Conservation (phyloP, 1,140 invertebrate genomes). For the Spodoptera litura region DNA sequence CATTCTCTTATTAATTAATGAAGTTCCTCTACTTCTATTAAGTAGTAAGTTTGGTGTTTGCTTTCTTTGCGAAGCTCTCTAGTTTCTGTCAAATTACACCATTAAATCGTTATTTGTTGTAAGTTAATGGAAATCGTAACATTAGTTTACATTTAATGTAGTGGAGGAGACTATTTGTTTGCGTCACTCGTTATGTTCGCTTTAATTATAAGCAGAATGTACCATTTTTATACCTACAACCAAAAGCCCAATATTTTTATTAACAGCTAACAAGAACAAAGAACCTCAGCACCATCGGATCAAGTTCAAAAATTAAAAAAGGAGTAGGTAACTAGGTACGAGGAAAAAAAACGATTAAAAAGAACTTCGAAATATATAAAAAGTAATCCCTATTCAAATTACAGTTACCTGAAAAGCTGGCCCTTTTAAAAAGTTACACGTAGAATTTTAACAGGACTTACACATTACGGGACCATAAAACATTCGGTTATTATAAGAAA, state of each 20-base stretch:
- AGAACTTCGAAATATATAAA: not conserved
- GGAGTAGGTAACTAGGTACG: no score
- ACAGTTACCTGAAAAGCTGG: not conserved
- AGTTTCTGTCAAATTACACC: slow-evolving; percentile 33
- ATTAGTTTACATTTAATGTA: no score
- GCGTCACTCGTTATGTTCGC: no score
- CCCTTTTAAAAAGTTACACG: slow-evolving; percentile 5
- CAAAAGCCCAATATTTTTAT: no score
- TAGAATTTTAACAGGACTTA: slow-evolving; percentile 23
- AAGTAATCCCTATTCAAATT: slow-evolving; percentile 8
- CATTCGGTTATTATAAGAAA: slow-evolving; percentile 34
- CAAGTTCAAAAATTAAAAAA: no score
- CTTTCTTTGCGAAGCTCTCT: slow-evolving; percentile 32
- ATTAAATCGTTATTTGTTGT: slow-evolving; percentile 19
- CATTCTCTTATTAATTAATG: slow-evolving; percentile 34
- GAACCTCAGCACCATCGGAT: no score
- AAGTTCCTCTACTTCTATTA: slow-evolving; percentile 24
- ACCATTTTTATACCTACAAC: no score
- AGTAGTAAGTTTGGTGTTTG: slow-evolving; percentile 30
- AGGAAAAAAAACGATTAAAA: not conserved
- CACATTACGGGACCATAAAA: slow-evolving; percentile 34
- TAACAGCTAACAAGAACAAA: no score
- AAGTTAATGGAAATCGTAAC: not conserved
- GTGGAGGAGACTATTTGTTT: no score
- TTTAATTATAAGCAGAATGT: not conserved